Percentiles rank a stretch among this genome's conserved stretches.
These are phyloP conservation scores for Eudyptes chrysolophus DNA, from an alignment of 2,113 vertebrate species.

Conservation along the genomic window DNA sequence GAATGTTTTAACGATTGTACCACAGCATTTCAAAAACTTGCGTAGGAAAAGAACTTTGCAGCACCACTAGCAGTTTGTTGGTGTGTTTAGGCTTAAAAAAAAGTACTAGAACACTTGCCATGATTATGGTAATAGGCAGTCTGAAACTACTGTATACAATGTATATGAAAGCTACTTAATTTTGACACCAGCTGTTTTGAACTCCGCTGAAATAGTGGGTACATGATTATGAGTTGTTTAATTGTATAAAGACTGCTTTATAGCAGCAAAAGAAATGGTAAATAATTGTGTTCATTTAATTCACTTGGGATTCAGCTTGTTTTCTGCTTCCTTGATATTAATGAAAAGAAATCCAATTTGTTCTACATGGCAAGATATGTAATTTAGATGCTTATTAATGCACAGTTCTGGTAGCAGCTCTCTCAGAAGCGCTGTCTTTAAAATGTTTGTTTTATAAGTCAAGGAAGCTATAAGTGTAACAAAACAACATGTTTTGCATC, in stretches of 20 bases:
- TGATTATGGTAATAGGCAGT: background rate
- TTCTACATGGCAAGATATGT: slow-evolving; percentile 74
- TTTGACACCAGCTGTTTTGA: background rate
- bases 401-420: slow-evolving; percentile 38
- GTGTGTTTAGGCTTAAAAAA: background rate
- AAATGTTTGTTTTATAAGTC: slow-evolving; percentile 66
- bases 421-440: slow-evolving; percentile 61
- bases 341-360: slow-evolving; percentile 79
- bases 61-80: background rate
- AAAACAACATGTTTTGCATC: background rate
- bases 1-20: background rate
- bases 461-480: slow-evolving; percentile 39
- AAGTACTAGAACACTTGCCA: background rate
- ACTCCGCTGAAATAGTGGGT: background rate
- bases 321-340: slow-evolving; percentile 78
- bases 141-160: background rate
- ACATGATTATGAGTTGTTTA: slow-evolving; percentile 39
- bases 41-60: background rate
- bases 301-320: slow-evolving; percentile 64
- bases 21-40: background rate
- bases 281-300: slow-evolving; percentile 63
- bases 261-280: slow-evolving; percentile 45
- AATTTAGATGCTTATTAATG: slow-evolving; percentile 78
- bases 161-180: background rate
- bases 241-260: slow-evolving; percentile 71